Percentiles rank a stretch among this genome's conserved stretches.
Evolutionary conservation across 2,113 vertebrate species (phyloP).

Genomic region (Plotosus lineatus): DNA sequence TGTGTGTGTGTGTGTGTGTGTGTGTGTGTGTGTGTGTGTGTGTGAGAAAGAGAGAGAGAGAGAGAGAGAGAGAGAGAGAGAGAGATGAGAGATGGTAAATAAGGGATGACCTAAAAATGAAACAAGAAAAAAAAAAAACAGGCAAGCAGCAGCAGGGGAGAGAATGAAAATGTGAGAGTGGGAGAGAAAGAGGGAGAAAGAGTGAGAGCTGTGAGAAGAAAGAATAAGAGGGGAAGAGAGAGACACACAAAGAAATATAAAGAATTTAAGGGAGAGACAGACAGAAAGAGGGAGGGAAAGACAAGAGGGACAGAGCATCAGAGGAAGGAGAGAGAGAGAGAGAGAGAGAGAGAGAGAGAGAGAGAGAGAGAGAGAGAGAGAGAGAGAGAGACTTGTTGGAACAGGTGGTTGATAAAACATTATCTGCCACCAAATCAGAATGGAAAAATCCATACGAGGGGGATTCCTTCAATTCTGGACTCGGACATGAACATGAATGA

Average conservation of each 20-base stretch:
- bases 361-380: constrained; percentile 38
- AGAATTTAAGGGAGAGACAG: neutral
- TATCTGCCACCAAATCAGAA: constrained; percentile 28
- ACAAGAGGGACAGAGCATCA: neutral
- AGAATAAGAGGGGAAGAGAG: neutral
- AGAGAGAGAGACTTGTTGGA: constrained; percentile 42
- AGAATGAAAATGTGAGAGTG: neutral
- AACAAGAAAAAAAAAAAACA: too few species aligned
- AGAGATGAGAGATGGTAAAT: too few species aligned
- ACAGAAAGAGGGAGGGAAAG: neutral
- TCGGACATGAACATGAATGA: neutral
- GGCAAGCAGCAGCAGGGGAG: too few species aligned
- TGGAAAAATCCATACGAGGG: constrained; percentile 42
- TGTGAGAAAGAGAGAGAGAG: neutral
- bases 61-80: neutral
- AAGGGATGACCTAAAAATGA: too few species aligned
- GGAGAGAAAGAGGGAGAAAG: neutral
- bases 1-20: too few species aligned
- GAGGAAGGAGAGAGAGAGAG: neutral
- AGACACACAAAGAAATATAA: too few species aligned
- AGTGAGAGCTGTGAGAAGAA: neutral
- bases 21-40: too few species aligned
- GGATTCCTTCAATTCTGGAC: constrained; percentile 37
- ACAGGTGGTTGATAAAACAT: constrained; percentile 11
- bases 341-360: neutral